Conservation (phyloP, 2,113 vertebrate genomes). For the Guaruba guarouba region DNA sequence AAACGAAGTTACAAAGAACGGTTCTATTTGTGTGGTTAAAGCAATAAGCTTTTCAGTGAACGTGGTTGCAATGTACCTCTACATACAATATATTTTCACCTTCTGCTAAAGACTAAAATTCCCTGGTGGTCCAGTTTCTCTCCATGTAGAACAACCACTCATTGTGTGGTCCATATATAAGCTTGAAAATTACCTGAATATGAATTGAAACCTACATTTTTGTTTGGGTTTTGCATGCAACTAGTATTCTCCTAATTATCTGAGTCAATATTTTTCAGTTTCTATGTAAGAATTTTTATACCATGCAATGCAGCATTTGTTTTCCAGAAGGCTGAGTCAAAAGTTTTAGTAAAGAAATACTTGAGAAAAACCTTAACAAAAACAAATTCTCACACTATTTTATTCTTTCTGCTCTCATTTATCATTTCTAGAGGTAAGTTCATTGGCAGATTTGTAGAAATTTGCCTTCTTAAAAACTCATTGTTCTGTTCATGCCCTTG, state of each 20-base stretch:
- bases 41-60: not conserved
- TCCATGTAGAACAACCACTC: constrained; percentile 18
- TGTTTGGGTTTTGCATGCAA: not conserved
- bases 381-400: not conserved
- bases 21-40: constrained; percentile 20
- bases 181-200: constrained; percentile 16
- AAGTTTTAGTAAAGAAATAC: not conserved
- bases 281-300: not conserved
- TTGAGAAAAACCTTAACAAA: not conserved
- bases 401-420: not conserved
- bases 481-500: not conserved
- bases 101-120: constrained; percentile 41
- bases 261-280: not conserved
- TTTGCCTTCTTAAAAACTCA: not conserved
- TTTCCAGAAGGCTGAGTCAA: not conserved
- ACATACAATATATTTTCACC: not conserved
- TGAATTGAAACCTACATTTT: not conserved
- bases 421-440: not conserved
- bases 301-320: not conserved
- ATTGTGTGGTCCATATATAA: not conserved
- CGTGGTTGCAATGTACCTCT: not conserved
- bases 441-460: not conserved
- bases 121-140: not conserved
- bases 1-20: not conserved
- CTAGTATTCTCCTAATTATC: not conserved